Evolutionary conservation across 92 coral and sea anemone genomes (phyloP).

Genomic region (Siderastrea siderea): DNA sequence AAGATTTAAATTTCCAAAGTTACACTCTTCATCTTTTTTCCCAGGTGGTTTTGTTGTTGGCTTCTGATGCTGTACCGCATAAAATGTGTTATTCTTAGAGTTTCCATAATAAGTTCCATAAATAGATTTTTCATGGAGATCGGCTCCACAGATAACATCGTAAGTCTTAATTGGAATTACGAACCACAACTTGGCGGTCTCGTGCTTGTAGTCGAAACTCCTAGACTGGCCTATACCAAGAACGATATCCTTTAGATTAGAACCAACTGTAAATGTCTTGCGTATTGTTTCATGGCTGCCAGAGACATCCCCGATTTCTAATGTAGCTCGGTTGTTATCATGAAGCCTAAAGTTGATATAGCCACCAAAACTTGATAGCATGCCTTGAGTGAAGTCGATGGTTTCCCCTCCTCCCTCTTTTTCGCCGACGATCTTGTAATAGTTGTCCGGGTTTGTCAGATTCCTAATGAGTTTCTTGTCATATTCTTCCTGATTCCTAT

Average conservation of each 20-base stretch:
- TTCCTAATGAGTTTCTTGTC: slow-evolving; percentile 47
- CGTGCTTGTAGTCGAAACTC: slow-evolving; percentile 35
- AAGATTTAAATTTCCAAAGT: slow-evolving; percentile 16
- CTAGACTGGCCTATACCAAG: slow-evolving; percentile 29
- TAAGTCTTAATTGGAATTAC: slow-evolving; percentile 53
- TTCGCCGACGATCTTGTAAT: slow-evolving; percentile 41
- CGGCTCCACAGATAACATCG: slow-evolving; percentile 40
- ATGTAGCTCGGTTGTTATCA: slow-evolving; percentile 24
- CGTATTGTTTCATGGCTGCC: neutral
- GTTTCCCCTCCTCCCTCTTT: slow-evolving; percentile 38
- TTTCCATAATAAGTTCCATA: slow-evolving; percentile 29
- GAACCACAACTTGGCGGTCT: slow-evolving; percentile 67
- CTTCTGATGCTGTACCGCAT: slow-evolving; percentile 12
- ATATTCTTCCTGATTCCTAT: slow-evolving; percentile 19
- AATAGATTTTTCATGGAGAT: slow-evolving; percentile 8
- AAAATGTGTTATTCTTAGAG: slow-evolving; percentile 26
- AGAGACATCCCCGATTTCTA: slow-evolving; percentile 46
- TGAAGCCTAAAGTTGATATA: slow-evolving; percentile 41
- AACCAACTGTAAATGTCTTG: neutral
- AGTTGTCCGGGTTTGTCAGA: slow-evolving; percentile 45
- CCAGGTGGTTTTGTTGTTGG: slow-evolving; percentile 24
- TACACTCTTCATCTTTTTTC: neutral
- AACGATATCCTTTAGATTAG: neutral
- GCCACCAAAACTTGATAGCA: slow-evolving; percentile 50
- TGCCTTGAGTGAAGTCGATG: slow-evolving; percentile 68